Percentiles rank a stretch among this genome's conserved stretches.
These are phyloP conservation scores for Leptinotarsa juncta DNA, from an alignment of 2,888 invertebrate genomes.

Conservation along the genomic window DNA sequence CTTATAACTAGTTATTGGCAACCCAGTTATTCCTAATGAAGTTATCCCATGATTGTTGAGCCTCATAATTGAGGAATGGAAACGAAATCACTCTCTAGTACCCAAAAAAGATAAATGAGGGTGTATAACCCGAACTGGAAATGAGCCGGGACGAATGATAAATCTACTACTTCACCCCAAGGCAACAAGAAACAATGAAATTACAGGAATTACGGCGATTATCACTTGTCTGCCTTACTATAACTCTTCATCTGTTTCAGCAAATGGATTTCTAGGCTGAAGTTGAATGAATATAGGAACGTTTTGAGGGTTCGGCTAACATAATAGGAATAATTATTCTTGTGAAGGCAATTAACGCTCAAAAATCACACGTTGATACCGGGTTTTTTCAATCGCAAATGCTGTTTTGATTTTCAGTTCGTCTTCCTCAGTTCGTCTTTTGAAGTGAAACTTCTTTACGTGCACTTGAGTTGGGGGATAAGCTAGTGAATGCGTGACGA, in stretches of 20 bases:
- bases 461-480: too few relatives aligned
- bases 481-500: too few relatives aligned
- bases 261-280: conserved; percentile 8
- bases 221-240: conserved; percentile 65
- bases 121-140: conserved; percentile 59
- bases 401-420: too few relatives aligned
- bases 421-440: too few relatives aligned
- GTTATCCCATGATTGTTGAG: neutral
- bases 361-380: too few relatives aligned
- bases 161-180: conserved; percentile 59
- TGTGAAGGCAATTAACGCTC: neutral
- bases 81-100: neutral
- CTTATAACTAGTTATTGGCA: neutral
- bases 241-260: conserved; percentile 64
- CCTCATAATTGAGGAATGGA: conserved; percentile 4
- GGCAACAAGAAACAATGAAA: conserved; percentile 61
- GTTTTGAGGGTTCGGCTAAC: neutral
- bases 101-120: conserved; percentile 59
- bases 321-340: neutral
- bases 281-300: neutral
- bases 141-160: conserved; percentile 63
- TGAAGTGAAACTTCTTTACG: too few relatives aligned
- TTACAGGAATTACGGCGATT: conserved; percentile 61
- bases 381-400: too few relatives aligned
- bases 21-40: neutral